phyloP scores from a whole-genome alignment of 2,797 vertebrate species.

The Acanthurus leucopareius region DNA sequence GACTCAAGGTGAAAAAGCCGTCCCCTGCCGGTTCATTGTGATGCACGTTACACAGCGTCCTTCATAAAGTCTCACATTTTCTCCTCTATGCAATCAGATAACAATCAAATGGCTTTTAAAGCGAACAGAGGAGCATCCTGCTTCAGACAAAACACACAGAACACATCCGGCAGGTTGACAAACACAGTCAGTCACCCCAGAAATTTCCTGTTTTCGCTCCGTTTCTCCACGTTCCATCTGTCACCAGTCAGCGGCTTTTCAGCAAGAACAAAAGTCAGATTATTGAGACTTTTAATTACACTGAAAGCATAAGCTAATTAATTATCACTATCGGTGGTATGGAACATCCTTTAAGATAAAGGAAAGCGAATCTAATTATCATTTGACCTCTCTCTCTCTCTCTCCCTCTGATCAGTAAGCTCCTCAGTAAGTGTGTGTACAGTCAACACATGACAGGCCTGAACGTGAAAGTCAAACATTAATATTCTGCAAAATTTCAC shows the following conservation, averaged over 20 bases:
- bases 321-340: constrained; percentile 76
- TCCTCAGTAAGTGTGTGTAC: constrained; percentile 27
- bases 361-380: constrained; percentile 71
- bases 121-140: background rate
- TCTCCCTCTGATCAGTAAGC: constrained; percentile 37
- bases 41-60: constrained; percentile 31
- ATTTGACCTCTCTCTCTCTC: constrained; percentile 63
- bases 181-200: constrained; percentile 39
- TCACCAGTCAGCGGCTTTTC: constrained; percentile 56
- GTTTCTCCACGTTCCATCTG: constrained; percentile 52
- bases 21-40: constrained; percentile 9
- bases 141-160: constrained; percentile 1
- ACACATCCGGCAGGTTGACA: constrained; percentile 19
- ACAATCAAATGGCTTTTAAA: constrained; percentile 22
- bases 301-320: constrained; percentile 77
- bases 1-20: constrained; percentile 48
- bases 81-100: constrained; percentile 31
- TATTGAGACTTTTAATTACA: constrained; percentile 75
- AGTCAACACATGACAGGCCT: constrained; percentile 39
- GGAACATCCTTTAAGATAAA: constrained; percentile 76
- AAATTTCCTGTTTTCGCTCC: constrained; percentile 16
- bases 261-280: constrained; percentile 76
- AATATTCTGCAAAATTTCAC: constrained; percentile 43
- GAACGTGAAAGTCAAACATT: constrained; percentile 61
- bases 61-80: constrained; percentile 22